A percentile compares a stretch with the other conserved stretches of the same genome.
phyloP scores from a whole-genome alignment of 2,113 vertebrate species.

The Turnix velox region DNA sequence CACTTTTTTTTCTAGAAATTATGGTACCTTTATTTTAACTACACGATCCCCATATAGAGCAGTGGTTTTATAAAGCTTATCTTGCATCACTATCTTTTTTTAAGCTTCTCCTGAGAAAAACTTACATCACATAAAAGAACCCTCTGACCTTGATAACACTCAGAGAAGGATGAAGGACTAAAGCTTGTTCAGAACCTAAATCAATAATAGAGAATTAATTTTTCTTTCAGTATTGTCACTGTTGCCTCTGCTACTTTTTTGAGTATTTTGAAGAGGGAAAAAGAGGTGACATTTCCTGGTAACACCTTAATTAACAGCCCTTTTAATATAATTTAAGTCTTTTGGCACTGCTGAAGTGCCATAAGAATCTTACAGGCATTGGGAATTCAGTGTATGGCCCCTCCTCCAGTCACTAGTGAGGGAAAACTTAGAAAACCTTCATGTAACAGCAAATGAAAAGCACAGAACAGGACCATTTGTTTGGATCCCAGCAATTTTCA shows the following conservation, averaged over 20 bases:
- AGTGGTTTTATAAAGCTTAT: background rate
- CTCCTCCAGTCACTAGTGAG: background rate
- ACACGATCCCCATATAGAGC: background rate
- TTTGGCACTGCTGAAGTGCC: background rate
- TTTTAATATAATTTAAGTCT: background rate
- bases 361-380: background rate
- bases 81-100: background rate
- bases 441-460: background rate
- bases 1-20: background rate
- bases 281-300: background rate
- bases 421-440: background rate
- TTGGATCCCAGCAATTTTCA: background rate
- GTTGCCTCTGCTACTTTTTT: background rate
- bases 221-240: background rate
- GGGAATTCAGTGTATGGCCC: background rate
- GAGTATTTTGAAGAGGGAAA: background rate
- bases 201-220: background rate
- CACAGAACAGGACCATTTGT: background rate
- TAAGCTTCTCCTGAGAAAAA: background rate
- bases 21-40: background rate
- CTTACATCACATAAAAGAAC: background rate
- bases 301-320: background rate
- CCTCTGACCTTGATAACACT: rapidly evolving
- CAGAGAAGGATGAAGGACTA: background rate
- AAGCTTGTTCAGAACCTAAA: background rate